Base-by-base conservation (phyloP, 2,888 invertebrate species). In the Leptopilina myrica region DNA sequence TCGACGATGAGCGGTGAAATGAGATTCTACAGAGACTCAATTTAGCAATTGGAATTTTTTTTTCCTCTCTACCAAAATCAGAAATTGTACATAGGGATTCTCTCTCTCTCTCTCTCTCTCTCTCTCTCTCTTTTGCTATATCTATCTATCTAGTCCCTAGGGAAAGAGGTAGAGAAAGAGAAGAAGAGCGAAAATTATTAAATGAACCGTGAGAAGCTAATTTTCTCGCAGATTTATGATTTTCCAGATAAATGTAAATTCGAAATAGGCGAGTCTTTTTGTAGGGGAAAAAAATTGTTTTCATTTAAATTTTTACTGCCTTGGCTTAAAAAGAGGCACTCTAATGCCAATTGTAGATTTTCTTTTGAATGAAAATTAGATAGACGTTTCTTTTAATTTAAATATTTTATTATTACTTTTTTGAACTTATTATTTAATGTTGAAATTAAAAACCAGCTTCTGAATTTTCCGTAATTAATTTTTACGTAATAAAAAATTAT, bases 11-110 rank as follows among this genome's bases (percentile, higher is more conserved):
- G 73, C 33, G 73, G 73, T 33, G 4, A 26, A 73, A 73, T 73
- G 56, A 73, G 73, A 73, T 73, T 73, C 73, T 73, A 11, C 49
- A n/a, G 33, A 56, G 56, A 59, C 73, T 73, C 33, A 73, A 73
- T 73, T 73, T 40, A 73, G 73, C 73, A 56, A 56, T 73, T 56
- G 73, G 56, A 8, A 73, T 73, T 59, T 73, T 56, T 73, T 33
- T 33, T 33, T 73, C n/a, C 56, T 26, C 40, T 26, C 14, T n/a
- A 33, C 56, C 14, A 73, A 46, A 11, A 14, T 53, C 33, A 56
- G 40, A 1, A 56, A 26, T 26, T 49, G 12, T 49, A 49, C 11
- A 9, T 4, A 49, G 12, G 2, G 12, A 33, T 33, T 33, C 5
- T 33, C 33, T 33, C 33, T 33, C 33, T 33, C 33, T 33, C 33